Evolutionary conservation across 2,113 vertebrate species (phyloP).

Genomic region (Sylvicapra grimmia): DNA sequence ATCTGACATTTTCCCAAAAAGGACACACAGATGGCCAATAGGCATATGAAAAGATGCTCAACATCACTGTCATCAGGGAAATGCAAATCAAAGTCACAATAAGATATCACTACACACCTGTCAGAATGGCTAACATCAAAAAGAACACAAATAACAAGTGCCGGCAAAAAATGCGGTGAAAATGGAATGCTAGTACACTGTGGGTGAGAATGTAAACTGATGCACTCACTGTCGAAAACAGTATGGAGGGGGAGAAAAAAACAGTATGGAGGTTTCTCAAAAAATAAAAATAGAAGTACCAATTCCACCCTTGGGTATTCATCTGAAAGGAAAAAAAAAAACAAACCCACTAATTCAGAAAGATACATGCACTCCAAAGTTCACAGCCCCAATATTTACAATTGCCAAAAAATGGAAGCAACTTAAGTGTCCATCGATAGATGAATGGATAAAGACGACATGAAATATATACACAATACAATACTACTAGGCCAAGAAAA

Average conservation of each 20-base stretch:
- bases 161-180: not conserved
- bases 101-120: not conserved
- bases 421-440: not conserved
- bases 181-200: not conserved
- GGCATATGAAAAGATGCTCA: not conserved
- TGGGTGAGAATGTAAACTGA: not conserved
- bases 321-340: not conserved
- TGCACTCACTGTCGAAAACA: not conserved
- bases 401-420: not conserved
- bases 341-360: not conserved
- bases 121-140: not conserved
- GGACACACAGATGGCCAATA: not conserved
- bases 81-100: not conserved
- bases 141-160: not conserved
- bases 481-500: not conserved
- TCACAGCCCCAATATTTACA: not conserved
- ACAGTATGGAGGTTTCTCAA: not conserved
- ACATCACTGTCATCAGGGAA: not conserved
- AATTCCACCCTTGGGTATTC: not conserved
- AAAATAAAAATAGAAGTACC: not conserved
- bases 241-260: not conserved
- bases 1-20: not conserved
- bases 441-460: not conserved
- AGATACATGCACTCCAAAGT: not conserved
- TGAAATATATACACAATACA: not conserved